Percentiles rank a stretch among this genome's conserved stretches.
Conservation (phyloP, 2,797 vertebrate species). For the Alosa sapidissima region DNA sequence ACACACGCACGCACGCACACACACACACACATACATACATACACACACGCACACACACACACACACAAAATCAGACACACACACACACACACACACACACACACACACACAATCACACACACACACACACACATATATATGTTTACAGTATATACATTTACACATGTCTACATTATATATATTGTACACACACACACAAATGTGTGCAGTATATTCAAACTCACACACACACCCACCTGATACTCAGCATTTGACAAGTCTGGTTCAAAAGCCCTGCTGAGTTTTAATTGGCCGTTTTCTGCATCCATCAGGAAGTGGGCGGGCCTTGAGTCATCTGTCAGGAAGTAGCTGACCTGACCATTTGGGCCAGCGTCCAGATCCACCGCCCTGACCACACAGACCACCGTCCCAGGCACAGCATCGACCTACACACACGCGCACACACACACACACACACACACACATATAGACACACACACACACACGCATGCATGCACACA, state of each 20-base stretch:
- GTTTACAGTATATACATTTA: no score
- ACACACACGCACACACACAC: no score
- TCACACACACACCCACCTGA: constrained; percentile 62
- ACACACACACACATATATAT: no score
- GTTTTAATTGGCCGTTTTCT: constrained; percentile 80
- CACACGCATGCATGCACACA: no score
- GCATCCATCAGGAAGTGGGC: constrained; percentile 93
- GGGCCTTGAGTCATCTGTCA: constrained; percentile 80
- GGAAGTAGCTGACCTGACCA: constrained; percentile 88
- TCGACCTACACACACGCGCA: constrained; percentile 85
- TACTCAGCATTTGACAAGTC: constrained; percentile 96
- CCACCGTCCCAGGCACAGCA: constrained; percentile 86
- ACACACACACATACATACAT: no score
- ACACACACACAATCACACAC: no score
- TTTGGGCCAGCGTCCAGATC: constrained; percentile 92
- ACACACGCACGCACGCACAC: no score
- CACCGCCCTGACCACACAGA: constrained; percentile 89
- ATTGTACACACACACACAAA: no score
- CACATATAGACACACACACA: not conserved
- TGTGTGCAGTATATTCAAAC: not conserved
- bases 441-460: not conserved
- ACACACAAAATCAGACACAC: no score
- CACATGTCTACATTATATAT: no score
- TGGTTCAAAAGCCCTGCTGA: constrained; percentile 90
- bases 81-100: no score